These are phyloP conservation scores for Goniozus legneri DNA, from an alignment of 1,140 invertebrate species.

Conservation along the genomic window DNA sequence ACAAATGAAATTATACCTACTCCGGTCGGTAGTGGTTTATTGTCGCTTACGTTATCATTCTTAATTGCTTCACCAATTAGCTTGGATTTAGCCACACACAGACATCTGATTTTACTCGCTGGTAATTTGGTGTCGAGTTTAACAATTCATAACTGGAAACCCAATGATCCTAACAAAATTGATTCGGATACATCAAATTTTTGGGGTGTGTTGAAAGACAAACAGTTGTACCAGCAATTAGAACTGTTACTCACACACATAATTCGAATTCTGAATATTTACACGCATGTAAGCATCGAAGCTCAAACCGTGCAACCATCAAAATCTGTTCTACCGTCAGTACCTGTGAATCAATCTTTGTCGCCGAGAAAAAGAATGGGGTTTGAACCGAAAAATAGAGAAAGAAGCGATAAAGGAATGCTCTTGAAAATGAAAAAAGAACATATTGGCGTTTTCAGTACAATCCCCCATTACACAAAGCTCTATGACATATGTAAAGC, in stretches of 20 bases:
- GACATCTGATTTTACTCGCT: constrained; percentile 59
- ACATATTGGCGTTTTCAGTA: constrained; percentile 62
- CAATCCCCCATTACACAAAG: constrained; percentile 72
- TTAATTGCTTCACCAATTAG: constrained; percentile 59
- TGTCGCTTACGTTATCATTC: constrained; percentile 54
- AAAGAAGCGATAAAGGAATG: constrained; percentile 31
- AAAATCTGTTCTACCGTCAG: constrained; percentile 59
- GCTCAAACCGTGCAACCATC: constrained; percentile 35
- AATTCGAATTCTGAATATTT: constrained; percentile 69
- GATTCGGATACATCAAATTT: not conserved
- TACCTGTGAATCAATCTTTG: constrained; percentile 54
- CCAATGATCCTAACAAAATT: constrained; percentile 22
- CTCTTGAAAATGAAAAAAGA: constrained; percentile 32
- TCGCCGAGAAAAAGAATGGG: constrained; percentile 54
- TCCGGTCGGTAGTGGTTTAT: constrained; percentile 40
- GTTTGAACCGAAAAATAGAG: constrained; percentile 38
- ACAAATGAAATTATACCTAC: constrained; percentile 28
- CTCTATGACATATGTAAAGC: constrained; percentile 71
- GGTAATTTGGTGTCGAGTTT: constrained; percentile 67
- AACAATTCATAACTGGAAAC: constrained; percentile 38
- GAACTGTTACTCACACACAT: constrained; percentile 68
- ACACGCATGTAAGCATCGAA: constrained; percentile 75
- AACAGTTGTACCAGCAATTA: constrained; percentile 47
- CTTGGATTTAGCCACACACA: constrained; percentile 64
- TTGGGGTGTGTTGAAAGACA: constrained; percentile 60